Evolutionary conservation across 2,797 vertebrate species (phyloP).

Genomic region (Pelobates cultripes): DNA sequence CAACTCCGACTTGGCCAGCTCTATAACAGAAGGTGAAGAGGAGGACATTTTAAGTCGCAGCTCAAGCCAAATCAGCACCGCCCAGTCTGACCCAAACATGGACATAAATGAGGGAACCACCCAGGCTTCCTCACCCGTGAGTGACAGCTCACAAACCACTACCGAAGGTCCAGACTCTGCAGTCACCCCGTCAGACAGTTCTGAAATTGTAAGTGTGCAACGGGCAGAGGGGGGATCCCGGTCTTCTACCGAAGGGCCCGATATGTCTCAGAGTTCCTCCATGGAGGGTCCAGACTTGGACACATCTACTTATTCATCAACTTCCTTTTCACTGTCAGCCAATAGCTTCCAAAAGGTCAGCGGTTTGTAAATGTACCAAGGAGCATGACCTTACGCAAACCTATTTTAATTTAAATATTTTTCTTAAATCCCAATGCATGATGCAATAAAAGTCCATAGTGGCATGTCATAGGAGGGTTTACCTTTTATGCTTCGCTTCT

Average conservation of each 20-base stretch:
- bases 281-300: conserved; percentile 64
- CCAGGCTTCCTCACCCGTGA: conserved; percentile 86
- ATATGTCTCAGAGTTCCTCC: conserved; percentile 71
- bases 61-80: conserved; percentile 83
- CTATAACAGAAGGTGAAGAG: conserved; percentile 79
- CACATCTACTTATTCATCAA: conserved; percentile 72
- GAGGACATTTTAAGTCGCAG: conserved; percentile 88
- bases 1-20: conserved; percentile 75
- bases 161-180: conserved; percentile 97
- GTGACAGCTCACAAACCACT: conserved; percentile 96
- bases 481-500: not conserved
- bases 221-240: conserved; percentile 68
- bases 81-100: conserved; percentile 77
- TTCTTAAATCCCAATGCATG: conserved; percentile 29
- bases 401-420: conserved; percentile 21
- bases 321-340: conserved; percentile 78
- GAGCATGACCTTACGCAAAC: conserved; percentile 59
- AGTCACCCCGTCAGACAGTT: conserved; percentile 93
- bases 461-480: not conserved
- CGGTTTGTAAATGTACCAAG: conserved; percentile 60
- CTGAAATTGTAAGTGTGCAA: conserved; percentile 89
- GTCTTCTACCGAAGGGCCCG: conserved; percentile 74
- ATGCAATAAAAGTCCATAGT: conserved; percentile 3
- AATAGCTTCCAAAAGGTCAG: conserved; percentile 80
- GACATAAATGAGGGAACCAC: conserved; percentile 75